A percentile compares a stretch with the other conserved stretches of the same genome.
phyloP scores from a whole-genome alignment of 2,113 vertebrate genomes.

The Ctenodactylus gundi region DNA sequence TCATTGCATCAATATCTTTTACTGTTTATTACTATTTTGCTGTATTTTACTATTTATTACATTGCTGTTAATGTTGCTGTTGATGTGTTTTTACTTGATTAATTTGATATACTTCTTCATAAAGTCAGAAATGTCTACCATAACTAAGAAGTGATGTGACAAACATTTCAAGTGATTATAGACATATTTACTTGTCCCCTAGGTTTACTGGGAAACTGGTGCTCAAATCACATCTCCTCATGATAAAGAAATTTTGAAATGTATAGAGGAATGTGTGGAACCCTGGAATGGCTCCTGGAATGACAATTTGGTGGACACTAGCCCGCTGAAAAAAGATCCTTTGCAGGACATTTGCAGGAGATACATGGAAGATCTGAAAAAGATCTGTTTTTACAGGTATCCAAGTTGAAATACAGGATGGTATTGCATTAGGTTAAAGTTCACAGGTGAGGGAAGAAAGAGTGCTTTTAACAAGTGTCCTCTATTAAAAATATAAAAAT shows the following conservation, averaged over 20 bases:
- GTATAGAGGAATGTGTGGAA: slow-evolving; percentile 91
- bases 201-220: slow-evolving; percentile 97
- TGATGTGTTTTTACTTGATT: slow-evolving; percentile 31
- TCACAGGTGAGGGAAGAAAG: not conserved
- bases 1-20: slow-evolving; percentile 31
- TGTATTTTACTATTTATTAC: too few species aligned
- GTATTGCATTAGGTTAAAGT: not conserved
- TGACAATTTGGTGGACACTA: slow-evolving; percentile 87
- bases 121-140: slow-evolving; percentile 4
- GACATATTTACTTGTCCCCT: not conserved
- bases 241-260: slow-evolving; percentile 92
- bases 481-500: slow-evolving; percentile 26
- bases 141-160: slow-evolving; percentile 17
- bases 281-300: slow-evolving; percentile 95
- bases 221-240: slow-evolving; percentile 94
- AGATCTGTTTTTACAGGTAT: slow-evolving; percentile 93
- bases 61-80: too few species aligned
- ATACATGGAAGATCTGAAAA: slow-evolving; percentile 92
- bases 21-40: not conserved
- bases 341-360: slow-evolving; percentile 86
- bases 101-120: slow-evolving; percentile 16
- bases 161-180: slow-evolving; percentile 41
- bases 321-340: slow-evolving; percentile 89
- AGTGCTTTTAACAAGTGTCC: not conserved
- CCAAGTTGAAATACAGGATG: not conserved